phyloP scores from a whole-genome alignment of 1,140 invertebrate genomes.

The Ylistrum balloti region DNA sequence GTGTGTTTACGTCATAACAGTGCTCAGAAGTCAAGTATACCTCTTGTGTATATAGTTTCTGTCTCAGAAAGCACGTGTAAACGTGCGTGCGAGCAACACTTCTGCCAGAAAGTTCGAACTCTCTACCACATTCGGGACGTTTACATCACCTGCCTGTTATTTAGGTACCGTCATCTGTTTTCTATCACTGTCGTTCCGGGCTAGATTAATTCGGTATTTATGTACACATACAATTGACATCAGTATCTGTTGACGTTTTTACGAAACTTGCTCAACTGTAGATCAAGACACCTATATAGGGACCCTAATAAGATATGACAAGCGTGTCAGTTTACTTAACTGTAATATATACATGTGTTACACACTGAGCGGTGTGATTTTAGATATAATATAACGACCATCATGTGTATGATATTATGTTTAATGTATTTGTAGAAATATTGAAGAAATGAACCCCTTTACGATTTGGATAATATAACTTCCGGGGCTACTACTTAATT shows the following conservation, averaged over 20 bases:
- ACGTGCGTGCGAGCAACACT: not conserved
- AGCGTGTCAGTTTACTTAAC: too few relatives aligned
- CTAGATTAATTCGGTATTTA: not conserved
- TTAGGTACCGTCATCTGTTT: not conserved
- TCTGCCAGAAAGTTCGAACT: not conserved
- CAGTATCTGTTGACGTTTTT: not conserved
- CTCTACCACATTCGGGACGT: not conserved
- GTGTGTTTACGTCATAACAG: not conserved
- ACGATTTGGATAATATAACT: too few relatives aligned
- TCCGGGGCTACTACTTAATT: too few relatives aligned
- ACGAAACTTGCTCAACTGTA: too few relatives aligned
- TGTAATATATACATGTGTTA: too few relatives aligned
- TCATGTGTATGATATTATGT: too few relatives aligned
- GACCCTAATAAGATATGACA: too few relatives aligned
- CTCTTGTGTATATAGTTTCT: not conserved
- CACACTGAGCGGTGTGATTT: too few relatives aligned
- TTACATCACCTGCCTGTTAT: not conserved
- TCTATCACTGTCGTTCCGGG: not conserved
- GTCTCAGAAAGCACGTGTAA: not conserved
- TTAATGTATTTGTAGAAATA: too few relatives aligned
- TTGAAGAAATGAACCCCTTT: too few relatives aligned
- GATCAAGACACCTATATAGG: too few relatives aligned
- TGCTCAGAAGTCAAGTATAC: not conserved
- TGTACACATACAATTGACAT: not conserved
- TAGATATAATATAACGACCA: too few relatives aligned